Evolutionary conservation across 2,797 vertebrate genomes (phyloP), one percentile per base, ranked within the genome.

Genomic region (Poeciliopsis infans): DNA sequence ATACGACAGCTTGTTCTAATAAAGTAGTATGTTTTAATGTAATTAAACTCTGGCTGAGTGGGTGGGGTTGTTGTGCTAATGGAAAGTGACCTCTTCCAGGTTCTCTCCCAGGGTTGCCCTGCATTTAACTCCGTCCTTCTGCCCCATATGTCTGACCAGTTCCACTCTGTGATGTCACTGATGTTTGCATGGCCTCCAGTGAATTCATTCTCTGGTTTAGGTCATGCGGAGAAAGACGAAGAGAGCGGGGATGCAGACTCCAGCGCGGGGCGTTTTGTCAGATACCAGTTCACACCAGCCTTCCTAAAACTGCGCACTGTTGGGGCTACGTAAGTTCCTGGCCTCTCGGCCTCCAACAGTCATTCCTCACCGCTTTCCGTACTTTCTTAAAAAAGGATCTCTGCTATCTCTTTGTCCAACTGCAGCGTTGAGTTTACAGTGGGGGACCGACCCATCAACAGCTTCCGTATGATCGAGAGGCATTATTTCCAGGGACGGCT

Each of bases 381-480:
- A 4, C n/a, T 11, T 15, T 12, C 8, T 51, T 33, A 74, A 41
- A 72, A n/a, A 69, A 8, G 25, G 45, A 2, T 46, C 36, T 71
- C 15, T 74, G 13, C 82, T 59, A 15, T 82, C 66, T 84, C 28
- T 82, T 16, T 82, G 28, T 66, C 69, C 45, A 46, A 71, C 55
- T 66, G 64, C 93, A 99, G 98, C 5, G 98, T 99, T 92, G 98
- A 99, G 94, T 99, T 99, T 90, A 98, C 98, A 0, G 98, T 99
- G 77, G 98, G 98, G 13, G 97, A 99, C 82, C 97, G 95, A 71
- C 97, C 98, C 12, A 97, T 99, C 43, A 97, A 96, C 87, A 98
- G 96, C 92, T 99, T 99, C 74, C 96, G 98, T 64, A 99, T 99
- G 98, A 99, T 99, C 2, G 98, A 99, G 93, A 94, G 98, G 46